These are phyloP conservation scores for Ips typographus DNA, from an alignment of 1,140 invertebrate genomes.

Conservation along the genomic window DNA sequence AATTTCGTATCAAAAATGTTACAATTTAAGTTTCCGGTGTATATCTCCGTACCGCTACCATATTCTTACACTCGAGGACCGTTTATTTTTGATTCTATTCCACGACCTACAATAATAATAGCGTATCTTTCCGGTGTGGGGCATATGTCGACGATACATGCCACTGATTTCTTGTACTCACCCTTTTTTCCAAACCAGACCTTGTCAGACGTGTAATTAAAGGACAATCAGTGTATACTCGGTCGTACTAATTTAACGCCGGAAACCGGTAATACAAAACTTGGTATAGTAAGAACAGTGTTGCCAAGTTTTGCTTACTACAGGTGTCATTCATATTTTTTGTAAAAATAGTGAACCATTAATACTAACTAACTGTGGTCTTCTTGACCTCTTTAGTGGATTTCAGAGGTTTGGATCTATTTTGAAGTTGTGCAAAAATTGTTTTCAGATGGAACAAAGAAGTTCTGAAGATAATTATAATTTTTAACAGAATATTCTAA, in stretches of 20 bases:
- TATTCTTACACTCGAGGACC: neutral
- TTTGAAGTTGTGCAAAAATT: too few species aligned
- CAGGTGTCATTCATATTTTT: too few species aligned
- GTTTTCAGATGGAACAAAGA: too few species aligned
- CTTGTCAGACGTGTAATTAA: constrained; percentile 17
- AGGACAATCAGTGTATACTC: constrained; percentile 32
- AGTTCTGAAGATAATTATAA: too few species aligned
- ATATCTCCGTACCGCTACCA: too few species aligned
- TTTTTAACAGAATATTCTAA: too few species aligned
- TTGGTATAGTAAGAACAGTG: constrained; percentile 20
- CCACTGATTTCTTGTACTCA: constrained; percentile 12
- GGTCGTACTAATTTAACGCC: constrained; percentile 32
- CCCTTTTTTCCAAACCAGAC: constrained; percentile 2
- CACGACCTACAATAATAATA: constrained; percentile 16
- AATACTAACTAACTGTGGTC: too few species aligned
- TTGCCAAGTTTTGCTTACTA: constrained; percentile 1
- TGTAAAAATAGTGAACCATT: too few species aligned
- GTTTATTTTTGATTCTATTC: constrained; percentile 26
- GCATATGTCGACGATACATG: constrained; percentile 10
- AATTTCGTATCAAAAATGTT: too few species aligned
- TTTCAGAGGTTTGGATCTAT: too few species aligned
- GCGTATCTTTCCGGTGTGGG: constrained; percentile 22
- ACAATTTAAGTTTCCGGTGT: too few species aligned
- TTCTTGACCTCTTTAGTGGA: too few species aligned
- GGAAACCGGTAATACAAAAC: constrained; percentile 38